phyloP scores from a whole-genome alignment of 2,797 vertebrate species.

The Tangara arthus region DNA sequence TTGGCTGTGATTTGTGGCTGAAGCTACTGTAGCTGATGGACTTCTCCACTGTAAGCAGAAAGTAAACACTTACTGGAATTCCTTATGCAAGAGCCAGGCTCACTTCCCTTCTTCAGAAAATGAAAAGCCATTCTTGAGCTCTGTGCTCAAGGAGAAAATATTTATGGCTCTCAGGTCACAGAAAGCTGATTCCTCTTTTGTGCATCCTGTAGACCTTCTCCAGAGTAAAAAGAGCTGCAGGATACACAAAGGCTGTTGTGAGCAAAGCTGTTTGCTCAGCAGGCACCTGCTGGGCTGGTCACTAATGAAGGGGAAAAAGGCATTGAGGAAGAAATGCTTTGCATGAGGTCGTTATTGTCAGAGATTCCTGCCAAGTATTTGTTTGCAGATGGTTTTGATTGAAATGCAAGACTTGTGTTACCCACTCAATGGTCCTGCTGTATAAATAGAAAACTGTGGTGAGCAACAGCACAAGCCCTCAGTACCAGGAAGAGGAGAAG shows the following conservation, averaged over 20 bases:
- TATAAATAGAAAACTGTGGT: neutral
- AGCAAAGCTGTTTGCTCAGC: slow-evolving; percentile 28
- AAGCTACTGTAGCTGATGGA: slow-evolving; percentile 48
- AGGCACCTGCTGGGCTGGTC: neutral
- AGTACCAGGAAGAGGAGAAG: neutral
- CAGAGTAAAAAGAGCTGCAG: neutral
- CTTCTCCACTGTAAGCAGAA: slow-evolving; percentile 24
- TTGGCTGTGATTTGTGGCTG: slow-evolving; percentile 28
- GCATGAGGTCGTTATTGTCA: neutral
- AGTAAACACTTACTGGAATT: slow-evolving; percentile 63
- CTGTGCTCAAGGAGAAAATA: neutral
- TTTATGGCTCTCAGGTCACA: neutral
- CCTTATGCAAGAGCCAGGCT: slow-evolving; percentile 56
- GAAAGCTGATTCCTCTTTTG: neutral
- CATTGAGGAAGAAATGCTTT: neutral
- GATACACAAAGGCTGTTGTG: neutral
- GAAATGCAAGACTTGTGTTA: neutral
- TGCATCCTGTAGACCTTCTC: neutral
- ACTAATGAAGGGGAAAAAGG: neutral
- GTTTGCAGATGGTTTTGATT: slow-evolving; percentile 42
- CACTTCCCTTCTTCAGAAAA: slow-evolving; percentile 43
- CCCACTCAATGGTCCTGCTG: neutral
- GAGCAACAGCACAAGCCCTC: neutral
- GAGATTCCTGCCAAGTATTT: neutral
- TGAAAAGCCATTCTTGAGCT: neutral